Conservation (phyloP, 2,797 vertebrate species). For the Ammospiza maritima region DNA sequence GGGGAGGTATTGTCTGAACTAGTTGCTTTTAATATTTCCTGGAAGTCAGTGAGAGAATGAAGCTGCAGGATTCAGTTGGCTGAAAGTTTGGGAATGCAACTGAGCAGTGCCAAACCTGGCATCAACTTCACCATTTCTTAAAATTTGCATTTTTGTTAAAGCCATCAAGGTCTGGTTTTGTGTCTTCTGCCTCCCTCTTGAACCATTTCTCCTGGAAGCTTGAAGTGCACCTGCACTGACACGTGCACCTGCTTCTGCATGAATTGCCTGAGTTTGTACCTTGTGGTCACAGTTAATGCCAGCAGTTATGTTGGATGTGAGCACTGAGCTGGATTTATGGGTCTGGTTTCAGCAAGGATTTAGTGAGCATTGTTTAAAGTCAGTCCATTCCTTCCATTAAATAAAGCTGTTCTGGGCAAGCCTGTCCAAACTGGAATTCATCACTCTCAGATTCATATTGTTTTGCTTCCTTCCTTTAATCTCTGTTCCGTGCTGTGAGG, state of each 20-base stretch:
- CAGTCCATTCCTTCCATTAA: constrained; percentile 35
- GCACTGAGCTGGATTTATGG: background rate
- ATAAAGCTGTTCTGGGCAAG: constrained; percentile 10
- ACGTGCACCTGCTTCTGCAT: background rate
- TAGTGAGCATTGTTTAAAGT: constrained; percentile 3
- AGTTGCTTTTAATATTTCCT: background rate
- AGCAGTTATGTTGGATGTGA: background rate
- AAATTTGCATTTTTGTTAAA: background rate
- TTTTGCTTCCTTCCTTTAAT: constrained; percentile 62
- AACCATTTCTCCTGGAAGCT: background rate
- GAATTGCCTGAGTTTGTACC: background rate
- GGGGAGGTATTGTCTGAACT: background rate
- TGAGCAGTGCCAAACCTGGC: background rate
- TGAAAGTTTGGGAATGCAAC: background rate
- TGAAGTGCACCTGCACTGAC: background rate
- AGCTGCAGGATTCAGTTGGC: background rate
- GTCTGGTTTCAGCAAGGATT: constrained; percentile 49
- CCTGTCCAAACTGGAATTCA: constrained; percentile 2
- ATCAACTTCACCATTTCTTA: background rate
- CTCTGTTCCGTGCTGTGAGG: background rate
- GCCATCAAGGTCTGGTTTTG: background rate
- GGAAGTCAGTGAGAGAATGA: background rate
- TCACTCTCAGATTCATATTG: constrained; percentile 15
- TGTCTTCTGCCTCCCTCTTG: background rate
- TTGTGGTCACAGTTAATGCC: background rate